phyloP scores from a whole-genome alignment of 92 coral and sea anemone genomes.

The Nematostella vectensis region DNA sequence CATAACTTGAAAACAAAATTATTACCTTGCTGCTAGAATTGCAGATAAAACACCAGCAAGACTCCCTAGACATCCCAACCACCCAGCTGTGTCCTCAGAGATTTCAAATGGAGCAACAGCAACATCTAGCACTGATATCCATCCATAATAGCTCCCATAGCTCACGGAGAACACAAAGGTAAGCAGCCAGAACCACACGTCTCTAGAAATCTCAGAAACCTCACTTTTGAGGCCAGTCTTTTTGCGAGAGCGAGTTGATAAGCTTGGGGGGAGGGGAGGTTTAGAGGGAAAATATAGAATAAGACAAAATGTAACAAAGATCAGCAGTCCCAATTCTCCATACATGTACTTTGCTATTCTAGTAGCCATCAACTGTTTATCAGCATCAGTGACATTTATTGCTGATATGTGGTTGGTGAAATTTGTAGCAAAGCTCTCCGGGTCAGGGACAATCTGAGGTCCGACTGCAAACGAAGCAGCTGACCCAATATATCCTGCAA shows the following conservation, averaged over 20 bases:
- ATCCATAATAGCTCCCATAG: slow-evolving; percentile 51
- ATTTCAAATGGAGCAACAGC: slow-evolving; percentile 58
- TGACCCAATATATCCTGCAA: slow-evolving; percentile 40
- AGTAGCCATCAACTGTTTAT: neutral
- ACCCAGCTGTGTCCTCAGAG: slow-evolving; percentile 40
- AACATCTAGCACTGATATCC: slow-evolving; percentile 59
- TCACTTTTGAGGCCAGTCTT: slow-evolving; percentile 5
- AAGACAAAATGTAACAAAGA: slow-evolving; percentile 23
- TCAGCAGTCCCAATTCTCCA: slow-evolving; percentile 15
- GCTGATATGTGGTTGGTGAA: too few species aligned
- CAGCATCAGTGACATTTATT: slow-evolving; percentile 6
- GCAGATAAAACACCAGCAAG: slow-evolving; percentile 46
- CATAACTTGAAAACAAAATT: too few species aligned
- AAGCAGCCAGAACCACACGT: slow-evolving; percentile 39
- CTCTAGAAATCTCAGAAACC: neutral
- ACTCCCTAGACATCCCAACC: slow-evolving; percentile 56
- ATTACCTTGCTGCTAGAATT: slow-evolving; percentile 44
- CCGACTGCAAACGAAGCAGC: slow-evolving; percentile 49
- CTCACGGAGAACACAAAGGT: slow-evolving; percentile 32
- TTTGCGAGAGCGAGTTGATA: slow-evolving; percentile 29
- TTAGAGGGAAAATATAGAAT: slow-evolving; percentile 52
- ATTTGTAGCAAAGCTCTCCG: neutral
- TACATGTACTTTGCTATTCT: slow-evolving; percentile 23
- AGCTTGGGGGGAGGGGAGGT: slow-evolving; percentile 68
- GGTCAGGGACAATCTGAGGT: slow-evolving; percentile 40